phyloP scores from a whole-genome alignment of 2,888 invertebrate species.

The Lasioglossum oenotherae region DNA sequence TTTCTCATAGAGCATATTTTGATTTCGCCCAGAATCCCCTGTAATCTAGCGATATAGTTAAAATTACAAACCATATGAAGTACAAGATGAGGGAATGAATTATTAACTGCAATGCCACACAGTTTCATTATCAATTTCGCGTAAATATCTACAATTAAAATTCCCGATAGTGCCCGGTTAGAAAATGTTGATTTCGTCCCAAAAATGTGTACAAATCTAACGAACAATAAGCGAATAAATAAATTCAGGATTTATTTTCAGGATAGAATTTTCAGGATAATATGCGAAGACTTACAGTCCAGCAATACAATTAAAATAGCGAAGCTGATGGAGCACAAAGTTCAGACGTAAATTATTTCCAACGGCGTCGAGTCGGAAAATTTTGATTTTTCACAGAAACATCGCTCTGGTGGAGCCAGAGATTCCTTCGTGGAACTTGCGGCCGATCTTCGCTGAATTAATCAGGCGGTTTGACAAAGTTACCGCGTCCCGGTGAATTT shows the following conservation, averaged over 20 bases:
- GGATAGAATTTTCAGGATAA: no score
- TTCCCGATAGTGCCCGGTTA: no score
- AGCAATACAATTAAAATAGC: background rate
- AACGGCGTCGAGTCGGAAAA: background rate
- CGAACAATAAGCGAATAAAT: background rate
- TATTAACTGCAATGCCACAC: no score
- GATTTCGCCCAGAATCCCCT: no score
- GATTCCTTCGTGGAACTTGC: background rate
- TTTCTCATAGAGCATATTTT: no score
- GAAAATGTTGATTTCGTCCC: no score
- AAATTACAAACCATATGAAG: no score
- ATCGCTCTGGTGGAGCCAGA: background rate
- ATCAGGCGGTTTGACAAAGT: slow-evolving; percentile 21
- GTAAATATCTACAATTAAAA: no score
- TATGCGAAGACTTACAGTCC: background rate
- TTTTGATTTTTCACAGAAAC: background rate
- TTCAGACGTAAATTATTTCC: background rate
- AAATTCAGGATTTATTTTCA: no score
- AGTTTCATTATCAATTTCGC: no score
- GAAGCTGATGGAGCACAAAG: background rate
- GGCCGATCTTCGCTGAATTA: slow-evolving; percentile 14
- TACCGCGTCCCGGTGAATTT: slow-evolving; percentile 12
- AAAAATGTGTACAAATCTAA: background rate
- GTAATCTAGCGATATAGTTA: no score
- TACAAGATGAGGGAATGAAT: no score